These are phyloP conservation scores for Perithous albicinctus DNA, from an alignment of 2,888 invertebrate species.

Conservation along the genomic window DNA sequence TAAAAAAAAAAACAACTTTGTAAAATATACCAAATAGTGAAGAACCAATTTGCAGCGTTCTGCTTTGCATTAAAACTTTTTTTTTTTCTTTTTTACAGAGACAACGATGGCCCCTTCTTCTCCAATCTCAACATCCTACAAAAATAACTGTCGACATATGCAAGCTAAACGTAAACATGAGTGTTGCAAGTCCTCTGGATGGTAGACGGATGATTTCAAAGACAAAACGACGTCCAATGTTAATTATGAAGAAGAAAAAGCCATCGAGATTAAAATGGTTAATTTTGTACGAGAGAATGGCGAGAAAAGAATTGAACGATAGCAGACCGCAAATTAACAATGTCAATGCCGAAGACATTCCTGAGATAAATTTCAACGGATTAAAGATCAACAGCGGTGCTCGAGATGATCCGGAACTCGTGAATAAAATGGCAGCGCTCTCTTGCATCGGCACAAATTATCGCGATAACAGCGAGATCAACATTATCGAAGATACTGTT, in stretches of 20 bases:
- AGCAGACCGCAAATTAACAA: not conserved
- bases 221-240: slow-evolving; percentile 43
- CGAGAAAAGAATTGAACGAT: slow-evolving; percentile 49
- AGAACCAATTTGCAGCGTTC: too few species aligned
- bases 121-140: slow-evolving; percentile 18
- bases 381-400: slow-evolving; percentile 74
- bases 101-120: slow-evolving; percentile 52
- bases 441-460: slow-evolving; percentile 72
- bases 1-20: too few species aligned
- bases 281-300: slow-evolving; percentile 64
- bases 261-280: slow-evolving; percentile 68
- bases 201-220: slow-evolving; percentile 16
- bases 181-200: slow-evolving; percentile 23
- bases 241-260: slow-evolving; percentile 66
- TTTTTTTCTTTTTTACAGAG: slow-evolving; percentile 23
- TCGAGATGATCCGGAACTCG: slow-evolving; percentile 68
- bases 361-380: slow-evolving; percentile 67
- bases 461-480: slow-evolving; percentile 53
- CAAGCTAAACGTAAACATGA: slow-evolving; percentile 61
- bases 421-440: slow-evolving; percentile 70
- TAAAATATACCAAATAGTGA: too few species aligned
- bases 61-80: too few species aligned
- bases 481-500: slow-evolving; percentile 66
- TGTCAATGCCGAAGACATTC: slow-evolving; percentile 2
- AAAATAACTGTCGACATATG: slow-evolving; percentile 57